A percentile compares a stretch with the other conserved stretches of the same genome.
These are phyloP conservation scores for Spinus pinus DNA, from an alignment of 2,797 vertebrate species.

Conservation along the genomic window DNA sequence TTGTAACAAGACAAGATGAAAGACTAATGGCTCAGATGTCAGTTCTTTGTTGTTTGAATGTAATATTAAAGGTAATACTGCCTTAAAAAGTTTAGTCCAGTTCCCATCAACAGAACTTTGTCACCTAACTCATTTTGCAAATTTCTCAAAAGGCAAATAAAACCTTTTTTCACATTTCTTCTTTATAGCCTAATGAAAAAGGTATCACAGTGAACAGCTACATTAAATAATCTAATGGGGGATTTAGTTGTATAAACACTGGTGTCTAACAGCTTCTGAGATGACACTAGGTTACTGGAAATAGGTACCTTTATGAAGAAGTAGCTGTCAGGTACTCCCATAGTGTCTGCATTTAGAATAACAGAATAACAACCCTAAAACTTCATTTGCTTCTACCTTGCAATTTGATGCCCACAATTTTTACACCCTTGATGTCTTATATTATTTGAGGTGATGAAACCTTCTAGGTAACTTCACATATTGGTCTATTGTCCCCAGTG, in stretches of 20 bases:
- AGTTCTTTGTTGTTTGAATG: not conserved
- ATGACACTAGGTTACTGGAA: not conserved
- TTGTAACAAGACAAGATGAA: not conserved
- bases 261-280: not conserved
- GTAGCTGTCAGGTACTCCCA: not conserved
- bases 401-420: not conserved
- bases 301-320: not conserved
- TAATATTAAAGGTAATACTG: not conserved
- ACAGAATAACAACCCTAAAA: not conserved
- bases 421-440: not conserved
- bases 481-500: not conserved
- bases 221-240: not conserved
- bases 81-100: not conserved
- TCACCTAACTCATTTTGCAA: not conserved
- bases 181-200: not conserved
- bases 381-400: not conserved
- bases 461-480: not conserved
- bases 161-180: not conserved
- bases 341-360: not conserved
- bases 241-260: not conserved
- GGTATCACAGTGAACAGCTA: not conserved
- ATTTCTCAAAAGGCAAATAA: not conserved
- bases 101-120: not conserved
- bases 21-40: not conserved
- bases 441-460: not conserved